Evolutionary conservation across 2,888 invertebrate genomes (phyloP).

Genomic region (Ptilodon capucinus): DNA sequence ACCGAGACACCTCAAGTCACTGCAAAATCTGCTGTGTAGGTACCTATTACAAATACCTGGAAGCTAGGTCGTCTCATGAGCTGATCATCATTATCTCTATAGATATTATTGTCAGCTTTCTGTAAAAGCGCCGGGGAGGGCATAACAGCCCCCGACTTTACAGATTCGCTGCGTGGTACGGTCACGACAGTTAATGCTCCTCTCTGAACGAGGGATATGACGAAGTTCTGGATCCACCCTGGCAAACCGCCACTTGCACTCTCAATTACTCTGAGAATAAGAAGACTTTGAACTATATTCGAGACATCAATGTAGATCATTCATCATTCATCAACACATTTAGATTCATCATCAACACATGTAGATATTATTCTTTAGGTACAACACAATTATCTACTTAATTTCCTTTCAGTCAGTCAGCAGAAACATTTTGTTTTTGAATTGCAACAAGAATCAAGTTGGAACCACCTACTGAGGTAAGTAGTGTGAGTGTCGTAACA

Average conservation of each 20-base stretch:
- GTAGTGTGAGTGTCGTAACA: too few relatives aligned
- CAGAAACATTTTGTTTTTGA: too few relatives aligned
- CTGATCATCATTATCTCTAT: conserved; percentile 5
- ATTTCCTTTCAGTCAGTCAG: too few relatives aligned
- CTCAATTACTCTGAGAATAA: conserved; percentile 71
- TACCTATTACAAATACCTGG: conserved; percentile 18
- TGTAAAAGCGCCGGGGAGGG: conserved; percentile 44
- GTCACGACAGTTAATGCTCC: conserved; percentile 72
- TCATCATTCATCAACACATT: too few relatives aligned
- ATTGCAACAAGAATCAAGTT: too few relatives aligned
- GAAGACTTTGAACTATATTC: too few relatives aligned
- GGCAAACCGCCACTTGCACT: conserved; percentile 84
- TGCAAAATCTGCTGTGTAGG: background rate
- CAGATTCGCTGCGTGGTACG: conserved; percentile 50
- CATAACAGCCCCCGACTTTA: conserved; percentile 50
- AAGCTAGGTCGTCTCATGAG: conserved; percentile 12
- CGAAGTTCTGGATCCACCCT: conserved; percentile 86
- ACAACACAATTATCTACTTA: too few relatives aligned
- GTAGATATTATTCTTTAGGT: too few relatives aligned
- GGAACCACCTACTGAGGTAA: too few relatives aligned
- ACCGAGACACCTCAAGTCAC: too few relatives aligned
- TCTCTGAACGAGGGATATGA: conserved; percentile 82
- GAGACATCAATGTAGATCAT: too few relatives aligned
- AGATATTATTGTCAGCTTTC: conserved; percentile 13
- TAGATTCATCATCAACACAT: too few relatives aligned